Conservation (phyloP, 64 coral and sea anemone species). For the Stichodactyla helianthus region DNA sequence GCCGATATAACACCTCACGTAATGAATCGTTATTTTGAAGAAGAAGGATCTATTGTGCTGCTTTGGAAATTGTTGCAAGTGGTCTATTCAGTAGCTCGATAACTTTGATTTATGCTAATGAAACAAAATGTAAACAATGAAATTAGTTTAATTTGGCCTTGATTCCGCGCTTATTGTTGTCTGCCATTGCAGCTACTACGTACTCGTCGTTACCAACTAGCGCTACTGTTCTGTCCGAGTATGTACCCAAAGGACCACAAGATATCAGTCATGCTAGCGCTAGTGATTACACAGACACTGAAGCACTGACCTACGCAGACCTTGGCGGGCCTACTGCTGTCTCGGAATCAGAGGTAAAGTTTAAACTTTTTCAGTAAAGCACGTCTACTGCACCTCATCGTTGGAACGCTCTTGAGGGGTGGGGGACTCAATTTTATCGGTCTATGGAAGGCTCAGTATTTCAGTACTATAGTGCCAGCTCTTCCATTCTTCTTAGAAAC, state of each 20-base stretch:
- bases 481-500: too few species aligned
- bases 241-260: conserved; percentile 33
- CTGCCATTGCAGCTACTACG: neutral
- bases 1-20: too few species aligned
- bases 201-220: neutral
- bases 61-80: too few species aligned
- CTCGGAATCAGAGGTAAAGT: conserved; percentile 58
- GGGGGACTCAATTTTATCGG: too few species aligned
- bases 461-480: too few species aligned
- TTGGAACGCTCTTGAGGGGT: too few species aligned
- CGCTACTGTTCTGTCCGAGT: conserved; percentile 37
- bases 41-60: too few species aligned
- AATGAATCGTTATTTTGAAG: too few species aligned
- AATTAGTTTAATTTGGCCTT: neutral
- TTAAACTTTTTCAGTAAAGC: neutral
- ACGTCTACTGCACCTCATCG: too few species aligned
- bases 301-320: conserved; percentile 84
- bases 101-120: too few species aligned
- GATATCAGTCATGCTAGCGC: conserved; percentile 55
- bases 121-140: neutral
- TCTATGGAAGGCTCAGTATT: too few species aligned
- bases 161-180: neutral
- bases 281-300: conserved; percentile 82
- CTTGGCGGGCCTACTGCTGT: conserved; percentile 7
- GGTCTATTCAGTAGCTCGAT: too few species aligned